Percentiles rank a stretch among this genome's conserved stretches.
Evolutionary conservation across 2,888 invertebrate species (phyloP).

Genomic region (Horisme vitalbata): DNA sequence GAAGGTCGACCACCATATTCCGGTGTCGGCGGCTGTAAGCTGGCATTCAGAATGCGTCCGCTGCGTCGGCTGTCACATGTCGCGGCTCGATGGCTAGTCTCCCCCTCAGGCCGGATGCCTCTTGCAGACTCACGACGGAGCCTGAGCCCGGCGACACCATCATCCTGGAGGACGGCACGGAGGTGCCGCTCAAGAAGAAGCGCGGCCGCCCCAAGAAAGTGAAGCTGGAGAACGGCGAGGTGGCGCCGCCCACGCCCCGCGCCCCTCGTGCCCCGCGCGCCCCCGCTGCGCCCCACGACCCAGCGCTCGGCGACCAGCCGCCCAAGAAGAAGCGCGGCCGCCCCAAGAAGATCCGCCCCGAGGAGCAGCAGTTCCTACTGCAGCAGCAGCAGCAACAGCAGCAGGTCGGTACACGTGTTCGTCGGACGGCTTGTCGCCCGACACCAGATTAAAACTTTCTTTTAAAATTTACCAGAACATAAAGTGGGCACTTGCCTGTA

Average conservation of each 20-base stretch:
- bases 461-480: no score
- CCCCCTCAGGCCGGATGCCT: constrained; percentile 29
- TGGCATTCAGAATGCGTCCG: not conserved
- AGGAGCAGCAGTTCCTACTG: constrained; percentile 81
- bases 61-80: constrained; percentile 19
- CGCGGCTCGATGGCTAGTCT: constrained; percentile 29
- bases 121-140: constrained; percentile 77
- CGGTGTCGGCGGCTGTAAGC: no score
- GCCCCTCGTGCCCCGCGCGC: constrained; percentile 64
- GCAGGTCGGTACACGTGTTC: constrained; percentile 36
- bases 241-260: constrained; percentile 81
- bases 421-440: constrained; percentile 52
- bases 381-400: constrained; percentile 70
- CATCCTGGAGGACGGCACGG: constrained; percentile 84
- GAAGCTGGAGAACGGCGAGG: constrained; percentile 86
- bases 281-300: constrained; percentile 50
- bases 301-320: constrained; percentile 79
- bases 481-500: no score
- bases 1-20: no score
- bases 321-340: constrained; percentile 94
- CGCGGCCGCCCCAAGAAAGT: constrained; percentile 95
- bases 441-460: no score
- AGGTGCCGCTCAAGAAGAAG: constrained; percentile 91
- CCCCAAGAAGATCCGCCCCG: constrained; percentile 92
- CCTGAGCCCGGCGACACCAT: constrained; percentile 80